Evolutionary conservation across 1,140 invertebrate species (phyloP), one percentile per base, ranked within the genome.

Genomic region (Lordiphosa collinella): DNA sequence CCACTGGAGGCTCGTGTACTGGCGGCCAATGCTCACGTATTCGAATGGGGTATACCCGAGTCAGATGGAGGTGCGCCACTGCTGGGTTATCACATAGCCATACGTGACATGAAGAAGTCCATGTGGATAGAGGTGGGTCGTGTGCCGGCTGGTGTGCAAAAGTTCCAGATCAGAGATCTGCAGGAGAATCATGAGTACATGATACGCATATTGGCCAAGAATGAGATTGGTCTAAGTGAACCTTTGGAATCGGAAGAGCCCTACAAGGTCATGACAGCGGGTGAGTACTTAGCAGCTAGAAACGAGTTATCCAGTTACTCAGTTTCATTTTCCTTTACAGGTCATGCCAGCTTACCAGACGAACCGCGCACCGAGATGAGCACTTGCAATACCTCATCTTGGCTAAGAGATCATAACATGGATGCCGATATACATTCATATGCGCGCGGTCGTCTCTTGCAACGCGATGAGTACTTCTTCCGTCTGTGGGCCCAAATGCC

Each of bases 111-210:
- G 34, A 94, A 94, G 84, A 96, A 96, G 86, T 97, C 95, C 3
- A 97, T 97, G 96, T 98, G 96, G 96, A 97, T 97, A 91, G 96
- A 98, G 92, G 96, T 98, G 41, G 96, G 95, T 10, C 93, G 95
- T 76, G 95, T 97, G 6, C 92, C 92, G 63, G 94, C 94, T 1
- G 93, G 95, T 58, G 92, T 94, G 32, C 95, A 96, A 71, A 95
- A 94, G 89, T 92, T 96, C 73, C 95, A 94, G 56, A 95, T 97
- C 40, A 92, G 93, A 82, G 96, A 97, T 84, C 90, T 98, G 47
- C 95, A 95, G 89, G 96, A 98, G 88, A 93, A 94, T 76, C 95
- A 97, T 80, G 94, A 96, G 74, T 98, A 98, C 86, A 91, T 95
- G 85, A 93, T 98, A 47, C 92, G 96, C 74, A 96, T 98, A 74